Evolutionary conservation across 2,888 invertebrate genomes (phyloP), one percentile per base, ranked within the genome.

Genomic region (Stratiomys singularior): DNA sequence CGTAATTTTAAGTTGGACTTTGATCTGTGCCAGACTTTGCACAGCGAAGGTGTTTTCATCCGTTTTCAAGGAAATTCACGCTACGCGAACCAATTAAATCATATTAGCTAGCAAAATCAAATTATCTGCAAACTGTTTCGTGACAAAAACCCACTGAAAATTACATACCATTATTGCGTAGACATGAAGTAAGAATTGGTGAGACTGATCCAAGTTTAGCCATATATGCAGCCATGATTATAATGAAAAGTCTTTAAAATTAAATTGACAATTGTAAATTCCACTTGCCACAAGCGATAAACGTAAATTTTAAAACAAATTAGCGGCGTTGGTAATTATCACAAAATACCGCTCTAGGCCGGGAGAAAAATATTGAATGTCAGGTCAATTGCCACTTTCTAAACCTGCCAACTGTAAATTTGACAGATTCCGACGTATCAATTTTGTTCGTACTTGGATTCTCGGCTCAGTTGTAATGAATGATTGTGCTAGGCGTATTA

Each of bases 161-260:
- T 27, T 23, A 21, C 37, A 77, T 74, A 79, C 79, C 78, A 77
- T 78, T 72, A 72, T 76, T 79, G 28, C 77, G 78, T 1, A 78
- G 47, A 72, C 74, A 77, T 64, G 79, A 56, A 28, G 79, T 47
- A 44, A 78, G 27, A 4, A 78, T 44, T 25, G 78, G 76, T 1
- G 79, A 76, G 46, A 79, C 56, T 58, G 76, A 76, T 15, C 66
- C 71, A 25, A 79, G 47, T 74, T 78, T 78, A 21, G 77, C 27
- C 58, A 79, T 77, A 37, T 79, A 78, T 7, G 30, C 66, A 25
- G 77, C 77, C 77, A 77, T 77, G n/a, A 28, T 37, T 37, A 3
- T 0, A 60, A 44, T 37, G 37, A 23, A 21, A 1, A 46, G 13
- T 25, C 47, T 71, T 71, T 71, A 18, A 28, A 52, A 9, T 25